Percentiles rank a stretch among this genome's conserved stretches.
Conservation (phyloP, 2,113 vertebrate species). For the Anser brachyrhynchus region DNA sequence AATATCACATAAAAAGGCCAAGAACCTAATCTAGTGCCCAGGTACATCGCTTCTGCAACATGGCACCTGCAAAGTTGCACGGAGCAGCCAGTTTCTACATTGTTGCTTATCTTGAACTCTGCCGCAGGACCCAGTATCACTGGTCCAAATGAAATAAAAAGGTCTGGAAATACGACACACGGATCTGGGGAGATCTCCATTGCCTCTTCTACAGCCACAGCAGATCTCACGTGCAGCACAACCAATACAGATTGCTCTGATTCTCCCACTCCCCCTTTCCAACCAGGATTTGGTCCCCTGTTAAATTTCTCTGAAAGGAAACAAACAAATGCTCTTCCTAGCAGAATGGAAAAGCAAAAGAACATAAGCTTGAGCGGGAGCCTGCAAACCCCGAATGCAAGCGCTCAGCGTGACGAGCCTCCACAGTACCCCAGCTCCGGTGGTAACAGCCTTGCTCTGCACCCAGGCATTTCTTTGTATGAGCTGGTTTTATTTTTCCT, state of each 20-base stretch:
- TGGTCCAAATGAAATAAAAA: not conserved
- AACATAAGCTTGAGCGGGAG: not conserved
- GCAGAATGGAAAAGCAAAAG: not conserved
- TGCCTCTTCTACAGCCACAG: not conserved
- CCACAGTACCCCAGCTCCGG: not conserved
- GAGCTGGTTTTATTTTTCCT: not conserved
- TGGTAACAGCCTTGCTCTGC: not conserved
- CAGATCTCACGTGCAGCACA: accelerated
- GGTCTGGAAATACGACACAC: not conserved
- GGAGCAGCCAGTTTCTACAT: not conserved
- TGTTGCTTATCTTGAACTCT: not conserved
- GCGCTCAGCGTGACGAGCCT: not conserved
- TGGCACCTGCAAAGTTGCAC: not conserved
- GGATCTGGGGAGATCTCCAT: not conserved
- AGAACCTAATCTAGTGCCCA: not conserved
- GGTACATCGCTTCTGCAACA: not conserved
- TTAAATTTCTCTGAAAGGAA: not conserved
- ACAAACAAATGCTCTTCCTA: not conserved
- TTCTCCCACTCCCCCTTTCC: not conserved
- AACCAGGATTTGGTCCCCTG: not conserved
- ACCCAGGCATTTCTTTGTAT: conserved; percentile 29
- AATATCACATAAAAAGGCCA: not conserved
- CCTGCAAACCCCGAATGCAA: not conserved
- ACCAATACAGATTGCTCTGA: not conserved
- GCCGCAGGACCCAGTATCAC: not conserved